phyloP scores from a whole-genome alignment of 2,113 vertebrate species.

The Menidia beryllina region DNA sequence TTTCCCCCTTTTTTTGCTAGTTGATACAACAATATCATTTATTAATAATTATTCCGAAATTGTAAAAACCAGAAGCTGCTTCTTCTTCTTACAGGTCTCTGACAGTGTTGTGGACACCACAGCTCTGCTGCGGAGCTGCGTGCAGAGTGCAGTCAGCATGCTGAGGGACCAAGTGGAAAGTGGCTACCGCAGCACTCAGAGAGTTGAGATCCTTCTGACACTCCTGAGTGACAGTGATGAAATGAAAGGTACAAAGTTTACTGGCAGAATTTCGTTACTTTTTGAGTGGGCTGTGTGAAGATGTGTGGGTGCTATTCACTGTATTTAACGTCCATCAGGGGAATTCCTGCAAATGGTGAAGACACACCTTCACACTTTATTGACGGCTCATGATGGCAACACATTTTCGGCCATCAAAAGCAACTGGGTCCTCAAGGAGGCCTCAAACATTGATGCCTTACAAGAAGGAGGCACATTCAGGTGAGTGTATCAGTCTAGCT shows the following conservation, averaged over 20 bases:
- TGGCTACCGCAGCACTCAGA: constrained; percentile 79
- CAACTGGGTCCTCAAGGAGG: constrained; percentile 90
- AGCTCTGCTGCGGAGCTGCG: constrained; percentile 88
- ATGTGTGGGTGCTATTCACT: not conserved
- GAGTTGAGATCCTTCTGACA: constrained; percentile 89
- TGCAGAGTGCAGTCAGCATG: constrained; percentile 92
- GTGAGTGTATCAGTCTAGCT: constrained; percentile 65
- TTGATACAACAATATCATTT: not conserved
- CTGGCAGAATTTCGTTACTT: not conserved
- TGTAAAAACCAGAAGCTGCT: constrained; percentile 8
- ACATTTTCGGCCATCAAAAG: constrained; percentile 61
- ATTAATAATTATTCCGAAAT: not conserved
- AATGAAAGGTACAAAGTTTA: constrained; percentile 76
- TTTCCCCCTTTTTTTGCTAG: no score
- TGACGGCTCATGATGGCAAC: constrained; percentile 84
- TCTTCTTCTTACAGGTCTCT: constrained; percentile 38
- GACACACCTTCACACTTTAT: constrained; percentile 82
- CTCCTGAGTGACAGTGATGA: constrained; percentile 79
- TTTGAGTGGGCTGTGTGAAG: not conserved
- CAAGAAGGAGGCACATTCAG: constrained; percentile 97
- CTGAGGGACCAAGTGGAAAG: constrained; percentile 83
- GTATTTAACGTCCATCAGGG: constrained; percentile 72
- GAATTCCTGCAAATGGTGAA: constrained; percentile 85
- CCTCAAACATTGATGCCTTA: constrained; percentile 89
- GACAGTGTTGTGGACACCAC: constrained; percentile 86